Evolutionary conservation across 1,140 invertebrate genomes (phyloP), one percentile per base, ranked within the genome.

Genomic region (Magallana ariakensis): DNA sequence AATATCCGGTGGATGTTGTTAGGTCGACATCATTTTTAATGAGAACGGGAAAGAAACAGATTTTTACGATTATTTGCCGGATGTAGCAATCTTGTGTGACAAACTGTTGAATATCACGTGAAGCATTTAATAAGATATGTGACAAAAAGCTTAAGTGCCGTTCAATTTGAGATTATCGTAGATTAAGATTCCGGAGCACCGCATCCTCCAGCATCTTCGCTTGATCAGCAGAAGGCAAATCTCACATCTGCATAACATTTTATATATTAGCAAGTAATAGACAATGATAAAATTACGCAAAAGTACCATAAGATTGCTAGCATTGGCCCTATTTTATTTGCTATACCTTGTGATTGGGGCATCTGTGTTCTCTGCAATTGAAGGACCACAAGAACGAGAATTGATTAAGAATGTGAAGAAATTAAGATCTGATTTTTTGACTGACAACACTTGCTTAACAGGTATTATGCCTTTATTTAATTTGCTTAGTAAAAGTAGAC

Each of bases 301-400:
- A 62, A 95, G 94, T 88, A 94, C 92, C 85, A 88, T 94, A 54
- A 94, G 95, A 4, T 91, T 95, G 56, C 81, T 94, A 15, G 90
- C 95, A 46, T 96, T 96, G 87, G 91, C 96, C 10, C 89, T 92
- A 16, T 95, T 95, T 85, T 95, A 95, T 89, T 33, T 94, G 13
- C 89, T 95, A 7, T 96, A 95, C 87, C 91, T 96, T 80, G 93
- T 96, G 7, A 90, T 96, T 89, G 97, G 97, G 54, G 97, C 97
- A 0, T 95, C 96, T 2, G 96, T 97, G 53, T 97, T 97, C 93
- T 96, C 96, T 83, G 95, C 96, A 46, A 96, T 97, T 87, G 97
- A 97, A 94, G 95, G 95, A n/a, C 97, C 97, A 1, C 93, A 96
- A 85, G 96, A 97, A 92, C 93, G 94, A 9, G 92, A 95, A 60